Evolutionary conservation across 2,797 vertebrate species (phyloP).

Genomic region (Gymnodraco acuticeps): DNA sequence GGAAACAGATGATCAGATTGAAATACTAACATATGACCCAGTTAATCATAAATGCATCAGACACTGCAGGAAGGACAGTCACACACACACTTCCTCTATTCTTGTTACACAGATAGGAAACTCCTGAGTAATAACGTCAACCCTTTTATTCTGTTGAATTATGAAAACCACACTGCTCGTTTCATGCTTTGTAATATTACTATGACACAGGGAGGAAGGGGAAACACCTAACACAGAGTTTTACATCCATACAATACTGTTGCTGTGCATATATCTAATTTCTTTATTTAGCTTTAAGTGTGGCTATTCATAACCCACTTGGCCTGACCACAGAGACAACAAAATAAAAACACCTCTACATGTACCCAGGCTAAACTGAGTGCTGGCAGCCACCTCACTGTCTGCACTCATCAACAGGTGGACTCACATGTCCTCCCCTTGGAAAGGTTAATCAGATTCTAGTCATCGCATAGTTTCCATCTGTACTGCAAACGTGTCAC

Average conservation of each 20-base stretch:
- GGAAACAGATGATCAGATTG: constrained; percentile 5
- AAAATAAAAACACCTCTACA: constrained; percentile 15
- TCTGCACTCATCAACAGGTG: constrained; percentile 66
- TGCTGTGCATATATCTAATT: constrained; percentile 19
- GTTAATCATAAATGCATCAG: constrained; percentile 42
- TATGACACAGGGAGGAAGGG: constrained; percentile 22
- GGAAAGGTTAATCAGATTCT: constrained; percentile 61
- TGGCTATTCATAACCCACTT: constrained; percentile 44
- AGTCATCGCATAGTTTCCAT: constrained; percentile 46
- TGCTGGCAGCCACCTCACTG: constrained; percentile 31
- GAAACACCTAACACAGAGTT: constrained; percentile 25
- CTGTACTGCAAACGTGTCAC: constrained; percentile 22
- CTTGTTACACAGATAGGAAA: constrained; percentile 52
- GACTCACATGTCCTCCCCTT: constrained; percentile 34
- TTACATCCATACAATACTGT: not conserved
- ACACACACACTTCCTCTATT: constrained; percentile 60
- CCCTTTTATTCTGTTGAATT: constrained; percentile 19
- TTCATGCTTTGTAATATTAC: not conserved
- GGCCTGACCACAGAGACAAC: constrained; percentile 29
- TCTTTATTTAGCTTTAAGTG: constrained; percentile 52
- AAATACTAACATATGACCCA: constrained; percentile 45
- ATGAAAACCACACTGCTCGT: constrained; percentile 23
- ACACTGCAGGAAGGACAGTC: constrained; percentile 49
- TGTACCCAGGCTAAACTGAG: constrained; percentile 13
- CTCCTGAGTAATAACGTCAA: constrained; percentile 30